These are phyloP conservation scores for Macrocentrus cingulum DNA, from an alignment of 1,140 invertebrate species.

Conservation along the genomic window DNA sequence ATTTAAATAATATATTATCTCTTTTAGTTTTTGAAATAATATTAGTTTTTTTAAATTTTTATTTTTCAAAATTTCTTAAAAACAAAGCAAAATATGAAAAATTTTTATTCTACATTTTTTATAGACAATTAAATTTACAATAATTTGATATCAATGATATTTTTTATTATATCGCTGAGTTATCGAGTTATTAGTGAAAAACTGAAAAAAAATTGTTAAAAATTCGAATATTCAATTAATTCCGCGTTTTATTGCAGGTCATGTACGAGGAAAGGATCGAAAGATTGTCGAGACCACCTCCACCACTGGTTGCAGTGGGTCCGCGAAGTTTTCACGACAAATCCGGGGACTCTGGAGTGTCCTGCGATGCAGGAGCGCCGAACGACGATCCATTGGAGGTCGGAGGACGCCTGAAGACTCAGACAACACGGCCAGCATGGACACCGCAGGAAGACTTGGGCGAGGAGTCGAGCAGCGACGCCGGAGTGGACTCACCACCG, in stretches of 20 bases:
- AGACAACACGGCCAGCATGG: constrained; percentile 61
- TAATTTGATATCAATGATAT: no score
- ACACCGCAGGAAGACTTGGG: constrained; percentile 79
- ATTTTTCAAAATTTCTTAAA: no score
- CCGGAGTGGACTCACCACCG: constrained; percentile 57
- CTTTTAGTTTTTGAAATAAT: no score
- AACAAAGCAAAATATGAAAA: no score
- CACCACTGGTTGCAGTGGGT: constrained; percentile 51
- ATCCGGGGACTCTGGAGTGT: constrained; percentile 79
- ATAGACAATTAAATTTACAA: no score
- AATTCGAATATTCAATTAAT: background rate
- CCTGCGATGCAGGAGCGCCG: constrained; percentile 67
- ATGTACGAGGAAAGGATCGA: constrained; percentile 62
- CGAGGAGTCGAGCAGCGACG: constrained; percentile 69
- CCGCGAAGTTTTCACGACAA: constrained; percentile 63
- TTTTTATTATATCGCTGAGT: no score
- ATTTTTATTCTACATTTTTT: no score
- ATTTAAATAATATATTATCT: no score
- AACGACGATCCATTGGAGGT: constrained; percentile 50
- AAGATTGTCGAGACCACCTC: constrained; percentile 58
- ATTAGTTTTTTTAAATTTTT: no score
- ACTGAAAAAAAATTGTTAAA: no score
- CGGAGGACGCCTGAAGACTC: constrained; percentile 38
- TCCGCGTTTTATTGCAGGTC: constrained; percentile 34
- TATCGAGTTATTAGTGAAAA: no score